phyloP scores from a whole-genome alignment of 2,113 vertebrate genomes.

The Tautogolabrus adspersus region DNA sequence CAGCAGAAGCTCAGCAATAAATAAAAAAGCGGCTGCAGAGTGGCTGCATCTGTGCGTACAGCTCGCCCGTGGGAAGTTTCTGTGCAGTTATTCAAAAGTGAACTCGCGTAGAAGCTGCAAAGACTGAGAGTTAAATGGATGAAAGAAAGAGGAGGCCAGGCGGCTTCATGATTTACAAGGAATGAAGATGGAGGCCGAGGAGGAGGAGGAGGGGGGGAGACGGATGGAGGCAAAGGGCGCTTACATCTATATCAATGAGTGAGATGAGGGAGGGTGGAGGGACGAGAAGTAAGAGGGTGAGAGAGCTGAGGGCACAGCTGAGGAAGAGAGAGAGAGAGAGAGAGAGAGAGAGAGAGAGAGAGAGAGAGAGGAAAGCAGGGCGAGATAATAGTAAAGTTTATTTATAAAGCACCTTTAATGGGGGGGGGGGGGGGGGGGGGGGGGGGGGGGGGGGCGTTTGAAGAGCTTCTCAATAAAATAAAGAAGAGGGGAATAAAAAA shows the following conservation, averaged over 20 bases:
- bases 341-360: too few relatives aligned
- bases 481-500: too few relatives aligned
- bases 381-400: not conserved
- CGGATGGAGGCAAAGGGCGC: conserved; percentile 58
- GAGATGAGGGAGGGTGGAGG: conserved; percentile 48
- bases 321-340: conserved; percentile 10
- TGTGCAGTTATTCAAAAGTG: conserved; percentile 6
- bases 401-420: too few relatives aligned
- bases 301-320: conserved; percentile 39
- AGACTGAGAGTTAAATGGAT: conserved; percentile 41
- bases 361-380: conserved; percentile 10
- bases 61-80: conserved; percentile 8
- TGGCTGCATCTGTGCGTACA: not conserved
- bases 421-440: too few relatives aligned
- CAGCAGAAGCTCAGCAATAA: conserved; percentile 10
- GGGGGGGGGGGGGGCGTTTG: too few relatives aligned
- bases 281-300: conserved; percentile 58
- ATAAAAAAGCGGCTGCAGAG: conserved; percentile 8
- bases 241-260: conserved; percentile 73
- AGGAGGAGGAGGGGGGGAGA: conserved; percentile 42
- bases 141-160: conserved; percentile 33
- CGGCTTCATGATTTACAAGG: conserved; percentile 17
- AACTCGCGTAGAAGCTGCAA: conserved; percentile 19
- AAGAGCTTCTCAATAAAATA: too few relatives aligned
- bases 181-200: conserved; percentile 31